These are phyloP conservation scores for Drosophila sechellia DNA, from an alignment of 1,140 invertebrate genomes.

Conservation along the genomic window DNA sequence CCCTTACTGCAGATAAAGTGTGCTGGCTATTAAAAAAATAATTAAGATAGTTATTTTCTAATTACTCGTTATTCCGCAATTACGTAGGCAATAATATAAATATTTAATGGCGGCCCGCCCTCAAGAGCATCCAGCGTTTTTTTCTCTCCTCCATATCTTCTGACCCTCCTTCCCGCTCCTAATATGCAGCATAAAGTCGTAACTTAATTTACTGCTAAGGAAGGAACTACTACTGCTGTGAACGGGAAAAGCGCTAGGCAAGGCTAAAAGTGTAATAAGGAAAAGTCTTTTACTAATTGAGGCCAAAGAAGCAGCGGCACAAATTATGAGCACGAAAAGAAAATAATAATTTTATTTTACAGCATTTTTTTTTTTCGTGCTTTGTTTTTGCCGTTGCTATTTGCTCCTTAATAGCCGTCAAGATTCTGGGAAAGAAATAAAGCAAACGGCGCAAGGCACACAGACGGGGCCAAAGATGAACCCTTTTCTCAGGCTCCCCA, in stretches of 20 bases:
- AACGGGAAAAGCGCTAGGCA: conserved; percentile 44
- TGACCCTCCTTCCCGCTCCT: conserved; percentile 11
- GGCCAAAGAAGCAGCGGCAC: conserved; percentile 41
- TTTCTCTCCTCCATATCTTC: background rate
- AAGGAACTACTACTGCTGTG: conserved; percentile 5
- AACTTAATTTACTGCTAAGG: conserved; percentile 46
- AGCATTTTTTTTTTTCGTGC: conserved; percentile 17
- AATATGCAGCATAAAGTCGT: conserved; percentile 45
- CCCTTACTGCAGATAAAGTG: background rate
- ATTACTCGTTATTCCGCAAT: conserved; percentile 6
- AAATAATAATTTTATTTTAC: conserved; percentile 82
- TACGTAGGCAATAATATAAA: conserved; percentile 25
- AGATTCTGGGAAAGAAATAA: conserved; percentile 76
- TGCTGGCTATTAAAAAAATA: background rate
- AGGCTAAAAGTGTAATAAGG: conserved; percentile 66
- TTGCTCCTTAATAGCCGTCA: conserved; percentile 77
- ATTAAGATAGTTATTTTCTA: conserved; percentile 7
- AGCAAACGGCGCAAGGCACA: conserved; percentile 53
- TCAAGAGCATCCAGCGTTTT: background rate
- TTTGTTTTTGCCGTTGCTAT: conserved; percentile 32
- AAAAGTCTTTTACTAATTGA: conserved; percentile 78
- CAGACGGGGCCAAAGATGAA: conserved; percentile 30
- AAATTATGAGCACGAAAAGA: conserved; percentile 81
- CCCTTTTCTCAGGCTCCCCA: conserved; percentile 66
- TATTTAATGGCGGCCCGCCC: conserved; percentile 13